Evolutionary conservation across 2,797 vertebrate genomes (phyloP).

Genomic region (Oryzias sinensis): DNA sequence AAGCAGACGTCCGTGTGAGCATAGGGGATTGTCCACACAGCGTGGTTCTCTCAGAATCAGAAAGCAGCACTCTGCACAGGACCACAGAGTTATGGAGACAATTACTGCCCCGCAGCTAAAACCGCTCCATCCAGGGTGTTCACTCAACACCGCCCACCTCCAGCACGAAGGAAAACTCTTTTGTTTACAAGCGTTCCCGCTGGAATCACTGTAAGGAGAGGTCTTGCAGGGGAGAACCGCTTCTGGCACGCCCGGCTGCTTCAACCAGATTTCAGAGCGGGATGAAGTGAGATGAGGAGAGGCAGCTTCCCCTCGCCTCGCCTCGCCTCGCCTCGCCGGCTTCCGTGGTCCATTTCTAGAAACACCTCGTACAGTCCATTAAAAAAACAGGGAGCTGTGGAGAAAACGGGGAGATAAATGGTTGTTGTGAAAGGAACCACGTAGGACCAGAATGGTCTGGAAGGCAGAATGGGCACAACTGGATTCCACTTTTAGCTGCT

Average conservation of each 20-base stretch:
- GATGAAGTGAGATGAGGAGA: constrained; percentile 8
- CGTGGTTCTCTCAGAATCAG: constrained; percentile 6
- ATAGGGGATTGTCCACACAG: constrained; percentile 6
- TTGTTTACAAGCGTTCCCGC: constrained; percentile 48
- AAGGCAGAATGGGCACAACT: not conserved
- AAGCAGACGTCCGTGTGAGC: constrained; percentile 9
- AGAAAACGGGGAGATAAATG: constrained; percentile 23
- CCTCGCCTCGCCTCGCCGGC: constrained; percentile 28
- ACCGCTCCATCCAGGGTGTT: constrained; percentile 35
- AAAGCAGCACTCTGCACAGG: constrained; percentile 13
- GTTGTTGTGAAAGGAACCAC: constrained; percentile 14
- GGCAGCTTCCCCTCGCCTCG: constrained; percentile 10
- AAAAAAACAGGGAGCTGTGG: constrained; percentile 45
- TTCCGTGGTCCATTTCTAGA: constrained; percentile 60
- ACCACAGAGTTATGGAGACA: constrained; percentile 33
- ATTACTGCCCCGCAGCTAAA: constrained; percentile 36
- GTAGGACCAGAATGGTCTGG: constrained; percentile 18
- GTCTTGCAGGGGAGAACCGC: constrained; percentile 40
- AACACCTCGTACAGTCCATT: constrained; percentile 61
- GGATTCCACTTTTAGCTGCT: constrained; percentile 9
- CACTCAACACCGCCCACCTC: constrained; percentile 56
- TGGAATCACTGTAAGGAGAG: constrained; percentile 45
- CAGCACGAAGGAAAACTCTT: constrained; percentile 35
- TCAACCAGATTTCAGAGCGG: constrained; percentile 44
- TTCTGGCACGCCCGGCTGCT: constrained; percentile 38